Evolutionary conservation across 1,140 invertebrate species (phyloP).

Genomic region (Penaeus indicus): DNA sequence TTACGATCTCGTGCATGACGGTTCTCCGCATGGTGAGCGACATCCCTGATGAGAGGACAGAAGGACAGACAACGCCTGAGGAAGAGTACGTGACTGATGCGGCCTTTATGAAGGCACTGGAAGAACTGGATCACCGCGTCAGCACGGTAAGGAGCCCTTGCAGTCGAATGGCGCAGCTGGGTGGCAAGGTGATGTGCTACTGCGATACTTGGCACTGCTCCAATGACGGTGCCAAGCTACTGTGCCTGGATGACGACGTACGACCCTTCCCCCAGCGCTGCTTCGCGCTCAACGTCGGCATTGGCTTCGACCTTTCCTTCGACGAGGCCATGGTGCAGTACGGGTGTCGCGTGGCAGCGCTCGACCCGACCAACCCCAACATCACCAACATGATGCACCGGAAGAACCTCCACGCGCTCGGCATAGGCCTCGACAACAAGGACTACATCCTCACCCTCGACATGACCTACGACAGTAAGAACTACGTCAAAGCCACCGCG

Average conservation of each 20-base stretch:
- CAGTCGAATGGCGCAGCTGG: slow-evolving; percentile 5
- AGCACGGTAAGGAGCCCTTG: background rate
- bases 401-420: slow-evolving; percentile 34
- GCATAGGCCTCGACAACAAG: slow-evolving; percentile 23
- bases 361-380: slow-evolving; percentile 55
- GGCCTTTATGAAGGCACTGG: no score
- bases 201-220: slow-evolving; percentile 37
- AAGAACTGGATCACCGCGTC: no score
- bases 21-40: no score
- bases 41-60: no score
- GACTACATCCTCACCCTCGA: slow-evolving; percentile 18
- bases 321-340: slow-evolving; percentile 40
- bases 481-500: background rate
- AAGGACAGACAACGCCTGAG: no score
- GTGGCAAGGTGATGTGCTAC: slow-evolving; percentile 29
- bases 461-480: slow-evolving; percentile 19
- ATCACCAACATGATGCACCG: slow-evolving; percentile 40
- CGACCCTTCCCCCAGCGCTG: slow-evolving; percentile 28
- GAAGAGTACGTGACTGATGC: no score
- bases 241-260: slow-evolving; percentile 45
- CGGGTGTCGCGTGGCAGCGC: slow-evolving; percentile 40
- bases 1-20: no score
- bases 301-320: slow-evolving; percentile 46
- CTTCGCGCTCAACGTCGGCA: slow-evolving; percentile 49
- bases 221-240: slow-evolving; percentile 32